A percentile compares a stretch with the other conserved stretches of the same genome.
Evolutionary conservation across 1,140 invertebrate species (phyloP).

Genomic region (Protaetia brevitarsis): DNA sequence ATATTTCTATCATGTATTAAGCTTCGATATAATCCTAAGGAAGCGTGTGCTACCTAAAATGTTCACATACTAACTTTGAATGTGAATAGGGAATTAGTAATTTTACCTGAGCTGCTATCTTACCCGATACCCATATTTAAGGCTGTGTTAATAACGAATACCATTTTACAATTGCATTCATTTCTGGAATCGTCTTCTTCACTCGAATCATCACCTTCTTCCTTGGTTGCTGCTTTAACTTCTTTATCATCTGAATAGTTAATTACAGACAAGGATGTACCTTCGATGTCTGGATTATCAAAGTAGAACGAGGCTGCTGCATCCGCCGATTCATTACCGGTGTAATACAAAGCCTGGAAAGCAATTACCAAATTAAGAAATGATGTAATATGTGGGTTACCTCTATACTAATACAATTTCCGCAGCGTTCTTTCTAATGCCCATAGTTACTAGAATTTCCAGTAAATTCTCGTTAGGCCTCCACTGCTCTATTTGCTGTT

Average conservation of each 20-base stretch:
- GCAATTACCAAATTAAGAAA: slow-evolving; percentile 16
- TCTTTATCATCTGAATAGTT: slow-evolving; percentile 37
- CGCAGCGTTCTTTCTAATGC: slow-evolving; percentile 44
- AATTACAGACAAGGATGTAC: slow-evolving; percentile 18
- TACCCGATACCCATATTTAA: slow-evolving; percentile 61
- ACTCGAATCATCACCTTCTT: neutral
- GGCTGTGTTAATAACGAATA: slow-evolving; percentile 61
- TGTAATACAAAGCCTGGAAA: slow-evolving; percentile 55
- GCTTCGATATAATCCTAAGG: slow-evolving; percentile 55
- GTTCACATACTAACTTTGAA: neutral
- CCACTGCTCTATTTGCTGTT: slow-evolving; percentile 32
- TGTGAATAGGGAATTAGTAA: neutral
- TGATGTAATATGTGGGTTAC: slow-evolving; percentile 11
- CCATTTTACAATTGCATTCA: slow-evolving; percentile 59
- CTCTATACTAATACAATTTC: slow-evolving; percentile 41
- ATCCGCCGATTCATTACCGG: slow-evolving; percentile 56
- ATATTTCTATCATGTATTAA: slow-evolving; percentile 49
- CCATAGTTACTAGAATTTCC: slow-evolving; percentile 45
- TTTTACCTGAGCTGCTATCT: slow-evolving; percentile 58
- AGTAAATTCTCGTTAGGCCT: slow-evolving; percentile 46
- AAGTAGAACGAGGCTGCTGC: slow-evolving; percentile 56
- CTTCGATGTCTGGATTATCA: slow-evolving; percentile 51
- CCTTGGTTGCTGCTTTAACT: slow-evolving; percentile 40
- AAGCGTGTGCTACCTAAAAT: slow-evolving; percentile 56
- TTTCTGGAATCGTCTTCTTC: neutral